Percentiles rank a stretch among this genome's conserved stretches.
Evolutionary conservation across 2,888 invertebrate genomes (phyloP).

Genomic region (Macrosoma leucophasiata): DNA sequence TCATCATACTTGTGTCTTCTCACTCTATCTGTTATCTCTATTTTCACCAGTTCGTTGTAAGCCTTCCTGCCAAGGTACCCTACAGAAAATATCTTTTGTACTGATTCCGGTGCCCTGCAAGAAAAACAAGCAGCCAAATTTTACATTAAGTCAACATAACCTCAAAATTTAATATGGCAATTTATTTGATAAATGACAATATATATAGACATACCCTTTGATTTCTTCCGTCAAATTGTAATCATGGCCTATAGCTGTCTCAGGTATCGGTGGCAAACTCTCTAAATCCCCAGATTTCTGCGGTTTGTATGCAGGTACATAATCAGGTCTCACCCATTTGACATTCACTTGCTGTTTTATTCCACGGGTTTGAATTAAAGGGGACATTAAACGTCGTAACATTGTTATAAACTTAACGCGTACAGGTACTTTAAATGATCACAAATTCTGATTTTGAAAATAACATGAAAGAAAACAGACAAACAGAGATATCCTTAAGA

Average conservation of each 20-base stretch:
- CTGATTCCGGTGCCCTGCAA: slow-evolving; percentile 81
- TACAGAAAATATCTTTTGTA: slow-evolving; percentile 82
- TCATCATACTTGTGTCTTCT: slow-evolving; percentile 81
- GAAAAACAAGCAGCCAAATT: too few relatives aligned
- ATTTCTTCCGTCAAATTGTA: slow-evolving; percentile 80
- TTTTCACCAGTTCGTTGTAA: slow-evolving; percentile 61
- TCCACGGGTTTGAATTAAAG: slow-evolving; percentile 61
- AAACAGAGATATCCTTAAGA: too few relatives aligned
- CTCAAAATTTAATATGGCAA: background rate
- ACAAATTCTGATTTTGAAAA: too few relatives aligned
- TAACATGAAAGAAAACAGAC: too few relatives aligned
- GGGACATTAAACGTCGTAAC: slow-evolving; percentile 48
- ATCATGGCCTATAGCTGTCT: slow-evolving; percentile 61
- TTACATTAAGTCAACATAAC: slow-evolving; percentile 3
- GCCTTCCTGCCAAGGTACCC: slow-evolving; percentile 78
- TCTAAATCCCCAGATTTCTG: slow-evolving; percentile 83
- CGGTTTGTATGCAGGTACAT: slow-evolving; percentile 78
- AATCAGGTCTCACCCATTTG: slow-evolving; percentile 85
- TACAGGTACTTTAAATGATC: too few relatives aligned
- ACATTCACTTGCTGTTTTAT: slow-evolving; percentile 83
- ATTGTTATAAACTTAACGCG: too few relatives aligned
- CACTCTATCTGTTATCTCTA: slow-evolving; percentile 77
- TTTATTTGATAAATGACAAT: background rate
- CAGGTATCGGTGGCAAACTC: slow-evolving; percentile 70
- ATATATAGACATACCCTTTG: slow-evolving; percentile 73